Percentiles rank a stretch among this genome's conserved stretches.
phyloP scores from a whole-genome alignment of 2,888 invertebrate species.

The Harpalus rubripes region DNA sequence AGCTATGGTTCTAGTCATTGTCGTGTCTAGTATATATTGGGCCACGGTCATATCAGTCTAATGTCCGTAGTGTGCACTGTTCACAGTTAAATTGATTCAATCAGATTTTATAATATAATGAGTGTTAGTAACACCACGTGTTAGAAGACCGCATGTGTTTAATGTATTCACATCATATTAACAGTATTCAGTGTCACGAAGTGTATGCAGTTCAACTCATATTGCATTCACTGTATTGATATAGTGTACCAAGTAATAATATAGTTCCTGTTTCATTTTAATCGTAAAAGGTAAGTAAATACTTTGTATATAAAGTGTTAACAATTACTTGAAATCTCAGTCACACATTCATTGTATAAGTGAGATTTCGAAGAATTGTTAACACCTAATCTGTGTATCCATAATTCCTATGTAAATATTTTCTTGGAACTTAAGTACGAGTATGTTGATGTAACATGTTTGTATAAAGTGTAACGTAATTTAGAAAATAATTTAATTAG shows the following conservation, averaged over 20 bases:
- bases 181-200: slow-evolving; percentile 3
- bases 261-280: neutral
- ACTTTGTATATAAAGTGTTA: neutral
- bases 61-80: neutral
- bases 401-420: too few species aligned
- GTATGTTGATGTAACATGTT: too few species aligned
- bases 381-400: too few species aligned
- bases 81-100: slow-evolving; percentile 41
- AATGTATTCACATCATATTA: slow-evolving; percentile 1
- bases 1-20: neutral
- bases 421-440: too few species aligned
- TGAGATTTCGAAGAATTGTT: too few species aligned
- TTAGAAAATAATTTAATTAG: too few species aligned
- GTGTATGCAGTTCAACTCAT: neutral
- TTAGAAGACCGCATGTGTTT: neutral
- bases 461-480: too few species aligned
- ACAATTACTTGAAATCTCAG: too few species aligned
- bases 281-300: neutral
- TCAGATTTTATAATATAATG: slow-evolving; percentile 56
- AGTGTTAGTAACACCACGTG: slow-evolving; percentile 29
- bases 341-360: too few species aligned
- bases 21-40: neutral
- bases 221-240: neutral
- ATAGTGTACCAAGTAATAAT: too few species aligned
- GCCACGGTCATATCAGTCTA: slow-evolving; percentile 3